phyloP scores from a whole-genome alignment of 2,797 vertebrate species.

The Megaceryle alcyon region DNA sequence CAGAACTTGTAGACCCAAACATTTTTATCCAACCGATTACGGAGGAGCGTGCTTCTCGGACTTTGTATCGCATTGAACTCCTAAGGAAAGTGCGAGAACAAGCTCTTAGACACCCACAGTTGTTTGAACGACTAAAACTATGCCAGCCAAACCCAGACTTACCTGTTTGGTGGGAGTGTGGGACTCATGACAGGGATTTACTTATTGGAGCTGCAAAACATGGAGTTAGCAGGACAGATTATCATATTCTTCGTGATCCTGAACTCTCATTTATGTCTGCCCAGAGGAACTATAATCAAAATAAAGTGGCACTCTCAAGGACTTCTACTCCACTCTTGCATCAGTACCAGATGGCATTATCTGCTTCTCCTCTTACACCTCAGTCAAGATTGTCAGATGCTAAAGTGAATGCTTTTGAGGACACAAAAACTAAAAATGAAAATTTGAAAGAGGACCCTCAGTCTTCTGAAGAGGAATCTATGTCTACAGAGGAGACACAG shows the following conservation, averaged over 20 bases:
- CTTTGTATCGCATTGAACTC: constrained; percentile 94
- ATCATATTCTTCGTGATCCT: constrained; percentile 97
- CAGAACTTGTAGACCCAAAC: constrained; percentile 87
- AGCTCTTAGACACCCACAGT: constrained; percentile 90
- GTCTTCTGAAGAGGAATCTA: constrained; percentile 85
- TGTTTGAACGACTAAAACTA: constrained; percentile 90
- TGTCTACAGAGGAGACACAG: constrained; percentile 78
- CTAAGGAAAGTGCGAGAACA: constrained; percentile 96
- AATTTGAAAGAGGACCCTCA: constrained; percentile 77
- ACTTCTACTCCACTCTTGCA: constrained; percentile 82
- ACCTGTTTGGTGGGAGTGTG: constrained; percentile 97
- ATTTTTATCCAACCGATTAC: constrained; percentile 97
- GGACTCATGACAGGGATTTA: constrained; percentile 93
- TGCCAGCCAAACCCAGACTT: constrained; percentile 95
- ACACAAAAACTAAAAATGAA: constrained; percentile 77
- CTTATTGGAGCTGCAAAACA: constrained; percentile 96
- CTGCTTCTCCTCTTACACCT: constrained; percentile 80
- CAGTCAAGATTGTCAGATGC: constrained; percentile 81
- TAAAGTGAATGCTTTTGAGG: constrained; percentile 80
- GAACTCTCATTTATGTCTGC: constrained; percentile 95
- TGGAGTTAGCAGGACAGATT: constrained; percentile 97
- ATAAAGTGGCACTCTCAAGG: constrained; percentile 81
- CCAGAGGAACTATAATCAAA: constrained; percentile 94
- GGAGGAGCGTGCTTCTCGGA: constrained; percentile 96
- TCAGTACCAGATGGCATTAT: constrained; percentile 80